A percentile compares a stretch with the other conserved stretches of the same genome.
Conservation (phyloP, 2,113 vertebrate genomes). For the Chroicocephalus ridibundus region DNA sequence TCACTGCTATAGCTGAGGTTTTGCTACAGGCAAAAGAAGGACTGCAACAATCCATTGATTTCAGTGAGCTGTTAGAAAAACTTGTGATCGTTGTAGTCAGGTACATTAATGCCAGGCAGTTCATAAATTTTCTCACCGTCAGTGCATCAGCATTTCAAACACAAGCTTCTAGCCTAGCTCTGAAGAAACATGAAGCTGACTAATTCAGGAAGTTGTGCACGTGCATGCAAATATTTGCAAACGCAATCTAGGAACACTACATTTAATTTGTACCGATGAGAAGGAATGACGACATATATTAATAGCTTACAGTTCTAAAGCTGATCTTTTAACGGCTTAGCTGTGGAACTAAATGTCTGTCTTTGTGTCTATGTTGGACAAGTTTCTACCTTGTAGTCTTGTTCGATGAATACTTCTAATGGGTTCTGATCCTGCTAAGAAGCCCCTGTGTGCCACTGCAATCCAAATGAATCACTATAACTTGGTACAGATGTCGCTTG, state of each 20-base stretch:
- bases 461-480: background rate
- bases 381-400: background rate
- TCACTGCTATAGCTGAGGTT: background rate
- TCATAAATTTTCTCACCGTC: background rate
- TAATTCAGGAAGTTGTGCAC: background rate
- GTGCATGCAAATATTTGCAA: background rate
- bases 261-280: background rate
- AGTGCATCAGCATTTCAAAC: background rate
- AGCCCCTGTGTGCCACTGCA: background rate
- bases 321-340: background rate
- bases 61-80: slow-evolving; percentile 11
- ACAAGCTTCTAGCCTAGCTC: background rate
- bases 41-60: background rate
- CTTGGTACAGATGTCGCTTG: background rate
- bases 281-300: background rate
- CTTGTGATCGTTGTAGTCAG: background rate
- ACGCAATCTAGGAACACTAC: background rate
- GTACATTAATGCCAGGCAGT: background rate
- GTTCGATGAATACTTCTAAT: background rate
- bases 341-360: background rate
- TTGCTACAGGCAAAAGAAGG: background rate
- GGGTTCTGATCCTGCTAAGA: background rate
- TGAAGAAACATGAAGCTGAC: background rate
- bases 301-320: background rate
- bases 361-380: background rate